Percentiles rank a stretch among this genome's conserved stretches.
Evolutionary conservation across 1,140 invertebrate genomes (phyloP).

Genomic region (Drosophila erecta): DNA sequence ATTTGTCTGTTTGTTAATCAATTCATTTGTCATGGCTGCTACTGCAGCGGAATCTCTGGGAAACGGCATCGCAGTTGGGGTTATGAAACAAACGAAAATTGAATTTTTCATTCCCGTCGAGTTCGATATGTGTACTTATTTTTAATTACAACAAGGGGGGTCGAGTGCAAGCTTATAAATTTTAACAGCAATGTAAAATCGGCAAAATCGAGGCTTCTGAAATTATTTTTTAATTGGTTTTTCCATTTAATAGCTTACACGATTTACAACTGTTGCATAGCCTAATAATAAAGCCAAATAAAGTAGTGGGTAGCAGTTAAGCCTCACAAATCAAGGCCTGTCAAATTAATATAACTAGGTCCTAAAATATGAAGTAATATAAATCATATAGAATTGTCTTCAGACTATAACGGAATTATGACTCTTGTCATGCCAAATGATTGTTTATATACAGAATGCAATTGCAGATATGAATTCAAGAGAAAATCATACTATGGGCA

Average conservation of each 20-base stretch:
- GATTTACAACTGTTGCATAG: too few species aligned
- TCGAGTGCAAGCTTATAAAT: too few species aligned
- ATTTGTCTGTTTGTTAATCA: conserved; percentile 58
- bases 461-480: conserved; percentile 12
- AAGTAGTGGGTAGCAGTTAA: conserved; percentile 4
- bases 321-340: conserved; percentile 23
- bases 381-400: too few species aligned
- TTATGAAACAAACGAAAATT: conserved; percentile 8
- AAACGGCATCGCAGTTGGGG: conserved; percentile 1
- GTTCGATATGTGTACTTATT: background rate
- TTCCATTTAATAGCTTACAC: too few species aligned
- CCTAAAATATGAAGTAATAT: background rate
- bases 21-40: conserved; percentile 60
- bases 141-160: background rate
- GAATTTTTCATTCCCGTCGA: background rate
- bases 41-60: conserved; percentile 6
- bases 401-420: background rate
- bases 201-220: background rate
- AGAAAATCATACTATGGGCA: background rate
- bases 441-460: conserved; percentile 14
- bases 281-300: too few species aligned
- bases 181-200: too few species aligned
- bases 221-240: background rate
- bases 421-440: background rate
- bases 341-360: background rate